Conservation (phyloP, 2,113 vertebrate genomes). For the Jaculus jaculus region DNA sequence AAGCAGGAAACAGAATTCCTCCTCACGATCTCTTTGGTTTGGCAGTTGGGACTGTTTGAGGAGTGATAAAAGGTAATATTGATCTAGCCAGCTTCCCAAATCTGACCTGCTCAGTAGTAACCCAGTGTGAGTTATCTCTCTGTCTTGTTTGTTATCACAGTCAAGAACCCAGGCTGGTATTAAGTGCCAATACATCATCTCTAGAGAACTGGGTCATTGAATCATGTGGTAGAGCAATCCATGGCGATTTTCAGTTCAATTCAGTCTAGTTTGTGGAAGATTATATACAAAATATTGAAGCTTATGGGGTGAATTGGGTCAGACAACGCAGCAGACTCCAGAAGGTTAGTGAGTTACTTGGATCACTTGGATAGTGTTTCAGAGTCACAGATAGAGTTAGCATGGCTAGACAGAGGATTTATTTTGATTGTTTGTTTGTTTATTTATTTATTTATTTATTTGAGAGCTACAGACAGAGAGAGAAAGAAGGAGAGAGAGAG, state of each 20-base stretch:
- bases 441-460: too few relatives aligned
- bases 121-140: constrained; percentile 37
- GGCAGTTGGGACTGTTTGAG: constrained; percentile 71
- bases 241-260: constrained; percentile 46
- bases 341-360: not conserved
- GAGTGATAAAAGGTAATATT: constrained; percentile 79
- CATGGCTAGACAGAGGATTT: not conserved
- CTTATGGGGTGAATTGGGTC: not conserved
- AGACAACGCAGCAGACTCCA: not conserved
- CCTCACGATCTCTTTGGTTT: constrained; percentile 76
- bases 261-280: constrained; percentile 42
- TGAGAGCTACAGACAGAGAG: too few relatives aligned
- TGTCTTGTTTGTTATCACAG: constrained; percentile 27
- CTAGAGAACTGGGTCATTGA: not conserved
- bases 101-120: constrained; percentile 48
- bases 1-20: constrained; percentile 70
- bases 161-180: constrained; percentile 38
- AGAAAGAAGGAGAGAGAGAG: too few relatives aligned
- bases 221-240: not conserved
- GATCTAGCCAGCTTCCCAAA: constrained; percentile 73
- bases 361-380: not conserved
- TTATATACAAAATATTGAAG: constrained; percentile 22
- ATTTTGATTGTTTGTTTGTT: too few relatives aligned
- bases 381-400: not conserved
- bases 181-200: not conserved